A percentile compares a stretch with the other conserved stretches of the same genome.
Conservation (phyloP, 2,888 invertebrate genomes). For the Scaptomyza tumidula region DNA sequence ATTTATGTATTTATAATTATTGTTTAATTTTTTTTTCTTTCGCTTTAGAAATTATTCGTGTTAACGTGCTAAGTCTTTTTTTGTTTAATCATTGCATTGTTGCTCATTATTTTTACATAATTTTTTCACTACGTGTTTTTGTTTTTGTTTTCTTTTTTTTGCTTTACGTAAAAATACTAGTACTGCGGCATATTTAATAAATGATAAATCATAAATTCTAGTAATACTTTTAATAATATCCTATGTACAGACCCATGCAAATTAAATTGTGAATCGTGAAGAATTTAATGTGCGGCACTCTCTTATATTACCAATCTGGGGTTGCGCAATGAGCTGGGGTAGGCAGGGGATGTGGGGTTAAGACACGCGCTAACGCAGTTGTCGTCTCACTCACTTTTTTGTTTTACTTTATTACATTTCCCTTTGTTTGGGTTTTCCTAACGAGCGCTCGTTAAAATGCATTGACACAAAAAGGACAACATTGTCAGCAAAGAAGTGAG, state of each 20-base stretch:
- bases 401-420: conserved; percentile 65
- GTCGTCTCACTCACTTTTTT: conserved; percentile 26
- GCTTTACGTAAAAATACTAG: conserved; percentile 26
- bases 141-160: conserved; percentile 27
- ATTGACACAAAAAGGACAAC: conserved; percentile 75
- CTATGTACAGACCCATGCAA: conserved; percentile 60
- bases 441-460: conserved; percentile 77
- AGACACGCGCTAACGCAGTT: conserved; percentile 39
- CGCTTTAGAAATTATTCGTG: conserved; percentile 58
- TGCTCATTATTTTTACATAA: conserved; percentile 61
- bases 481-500: conserved; percentile 39
- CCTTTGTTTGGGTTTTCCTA: conserved; percentile 65
- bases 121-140: conserved; percentile 51
- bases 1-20: conserved; percentile 20
- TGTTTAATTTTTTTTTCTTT: background rate
- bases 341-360: background rate
- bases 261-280: conserved; percentile 45
- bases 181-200: conserved; percentile 33
- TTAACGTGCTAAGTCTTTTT: conserved; percentile 77
- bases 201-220: conserved; percentile 32
- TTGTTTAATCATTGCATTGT: conserved; percentile 63
- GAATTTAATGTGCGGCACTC: conserved; percentile 42
- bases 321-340: conserved; percentile 5
- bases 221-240: conserved; percentile 32
- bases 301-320: conserved; percentile 38